These are phyloP conservation scores for Archocentrus centrarchus DNA, from an alignment of 2,113 vertebrate species.

Conservation along the genomic window DNA sequence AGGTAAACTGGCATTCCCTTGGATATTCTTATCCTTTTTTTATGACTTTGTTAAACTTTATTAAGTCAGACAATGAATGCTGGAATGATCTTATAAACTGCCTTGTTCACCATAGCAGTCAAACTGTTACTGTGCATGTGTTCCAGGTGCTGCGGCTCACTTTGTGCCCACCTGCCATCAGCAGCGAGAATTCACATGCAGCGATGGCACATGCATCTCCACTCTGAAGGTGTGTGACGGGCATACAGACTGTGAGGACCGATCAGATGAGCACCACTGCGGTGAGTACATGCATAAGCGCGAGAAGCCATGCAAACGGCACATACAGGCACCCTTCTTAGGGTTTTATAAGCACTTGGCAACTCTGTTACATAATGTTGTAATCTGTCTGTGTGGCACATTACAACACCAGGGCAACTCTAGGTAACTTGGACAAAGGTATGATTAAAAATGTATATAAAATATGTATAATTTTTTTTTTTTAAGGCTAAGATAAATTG, in stretches of 20 bases:
- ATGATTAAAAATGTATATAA: background rate
- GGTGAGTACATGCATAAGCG: slow-evolving; percentile 64
- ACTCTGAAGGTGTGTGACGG: slow-evolving; percentile 71
- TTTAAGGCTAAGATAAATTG: rapidly evolving
- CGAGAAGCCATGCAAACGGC: background rate
- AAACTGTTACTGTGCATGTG: background rate
- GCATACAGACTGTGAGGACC: slow-evolving; percentile 74
- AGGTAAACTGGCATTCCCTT: background rate
- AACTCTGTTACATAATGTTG: background rate
- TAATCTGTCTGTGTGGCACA: background rate
- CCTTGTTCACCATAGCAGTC: background rate
- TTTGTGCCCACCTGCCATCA: slow-evolving; percentile 49
- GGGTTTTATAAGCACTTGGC: background rate
- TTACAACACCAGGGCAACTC: background rate
- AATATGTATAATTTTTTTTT: background rate
- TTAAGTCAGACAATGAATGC: too few relatives aligned
- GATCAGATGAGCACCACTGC: slow-evolving; percentile 80
- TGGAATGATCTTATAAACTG: background rate
- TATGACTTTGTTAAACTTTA: too few relatives aligned
- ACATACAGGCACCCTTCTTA: background rate
- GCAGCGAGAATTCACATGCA: slow-evolving; percentile 74
- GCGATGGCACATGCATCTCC: slow-evolving; percentile 69
- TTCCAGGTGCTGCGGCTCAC: slow-evolving; percentile 26
- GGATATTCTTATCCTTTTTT: background rate
- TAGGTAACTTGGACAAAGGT: background rate